phyloP scores from a whole-genome alignment of 2,113 vertebrate species.

The Mustela nigripes region DNA sequence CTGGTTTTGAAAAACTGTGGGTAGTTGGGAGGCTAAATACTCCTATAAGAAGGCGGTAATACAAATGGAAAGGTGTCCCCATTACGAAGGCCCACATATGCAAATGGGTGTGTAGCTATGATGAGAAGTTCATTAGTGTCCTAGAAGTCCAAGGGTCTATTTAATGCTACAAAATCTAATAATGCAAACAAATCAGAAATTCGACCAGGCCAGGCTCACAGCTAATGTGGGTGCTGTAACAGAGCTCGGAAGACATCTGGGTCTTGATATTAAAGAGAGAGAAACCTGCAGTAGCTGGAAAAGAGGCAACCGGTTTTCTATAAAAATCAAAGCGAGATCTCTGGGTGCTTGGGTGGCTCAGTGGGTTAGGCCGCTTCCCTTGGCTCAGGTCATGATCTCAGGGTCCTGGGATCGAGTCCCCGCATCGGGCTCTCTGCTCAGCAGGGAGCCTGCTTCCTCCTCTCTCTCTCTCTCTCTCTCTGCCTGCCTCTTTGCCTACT shows the following conservation, averaged over 20 bases:
- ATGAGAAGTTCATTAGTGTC: not conserved
- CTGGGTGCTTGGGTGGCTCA: not conserved
- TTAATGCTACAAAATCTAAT: slow-evolving; percentile 34
- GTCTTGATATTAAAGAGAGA: slow-evolving; percentile 55
- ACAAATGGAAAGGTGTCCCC: slow-evolving; percentile 47
- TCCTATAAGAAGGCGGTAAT: slow-evolving; percentile 49
- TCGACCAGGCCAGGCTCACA: not conserved
- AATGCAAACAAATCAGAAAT: slow-evolving; percentile 43
- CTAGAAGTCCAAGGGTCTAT: slow-evolving; percentile 15
- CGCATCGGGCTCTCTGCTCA: too few species aligned
- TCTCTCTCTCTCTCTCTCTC: too few species aligned
- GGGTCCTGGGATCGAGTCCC: too few species aligned
- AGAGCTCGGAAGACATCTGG: not conserved
- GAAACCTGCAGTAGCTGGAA: slow-evolving; percentile 33
- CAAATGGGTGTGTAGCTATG: not conserved
- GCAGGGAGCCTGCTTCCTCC: too few species aligned
- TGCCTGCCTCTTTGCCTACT: too few species aligned
- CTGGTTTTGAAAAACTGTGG: slow-evolving; percentile 56
- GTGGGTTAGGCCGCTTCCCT: too few species aligned
- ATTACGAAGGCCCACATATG: not conserved
- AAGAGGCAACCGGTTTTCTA: not conserved
- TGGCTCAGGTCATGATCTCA: too few species aligned
- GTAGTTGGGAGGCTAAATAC: slow-evolving; percentile 57
- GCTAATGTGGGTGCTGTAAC: not conserved
- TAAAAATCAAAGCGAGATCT: slow-evolving; percentile 52